A percentile compares a stretch with the other conserved stretches of the same genome.
Conservation (phyloP, 2,113 vertebrate species). For the Baryphthengus martii region DNA sequence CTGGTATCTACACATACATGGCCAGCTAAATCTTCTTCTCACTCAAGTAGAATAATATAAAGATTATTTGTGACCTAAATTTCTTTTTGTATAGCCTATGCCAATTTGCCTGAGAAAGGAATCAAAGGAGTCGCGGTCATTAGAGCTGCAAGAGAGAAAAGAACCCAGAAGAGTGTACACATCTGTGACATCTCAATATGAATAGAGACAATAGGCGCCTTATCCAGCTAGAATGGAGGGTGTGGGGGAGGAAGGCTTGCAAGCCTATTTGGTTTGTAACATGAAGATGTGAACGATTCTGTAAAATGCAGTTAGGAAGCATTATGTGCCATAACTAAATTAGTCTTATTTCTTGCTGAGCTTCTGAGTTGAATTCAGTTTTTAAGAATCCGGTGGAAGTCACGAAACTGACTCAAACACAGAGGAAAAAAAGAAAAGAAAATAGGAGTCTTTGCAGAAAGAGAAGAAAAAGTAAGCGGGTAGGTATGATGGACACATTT, state of each 20-base stretch:
- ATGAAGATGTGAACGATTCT: neutral
- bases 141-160: constrained; percentile 2
- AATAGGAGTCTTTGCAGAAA: neutral
- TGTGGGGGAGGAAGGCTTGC: neutral
- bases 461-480: neutral
- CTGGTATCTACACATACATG: neutral
- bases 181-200: constrained; percentile 47
- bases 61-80: constrained; percentile 29
- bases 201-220: constrained; percentile 37
- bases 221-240: neutral
- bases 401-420: neutral
- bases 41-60: neutral
- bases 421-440: neutral
- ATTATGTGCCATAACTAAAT: neutral
- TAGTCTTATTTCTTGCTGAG: neutral
- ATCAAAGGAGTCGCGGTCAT: neutral
- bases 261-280: neutral
- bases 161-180: constrained; percentile 7
- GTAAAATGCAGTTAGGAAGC: neutral
- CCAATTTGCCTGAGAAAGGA: constrained; percentile 22
- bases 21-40: neutral
- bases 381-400: neutral
- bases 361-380: neutral
- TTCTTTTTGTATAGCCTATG: neutral
- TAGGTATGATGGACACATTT: neutral